These are phyloP conservation scores for Drosophila anomelani DNA, from an alignment of 2,888 invertebrate genomes.

Conservation along the genomic window DNA sequence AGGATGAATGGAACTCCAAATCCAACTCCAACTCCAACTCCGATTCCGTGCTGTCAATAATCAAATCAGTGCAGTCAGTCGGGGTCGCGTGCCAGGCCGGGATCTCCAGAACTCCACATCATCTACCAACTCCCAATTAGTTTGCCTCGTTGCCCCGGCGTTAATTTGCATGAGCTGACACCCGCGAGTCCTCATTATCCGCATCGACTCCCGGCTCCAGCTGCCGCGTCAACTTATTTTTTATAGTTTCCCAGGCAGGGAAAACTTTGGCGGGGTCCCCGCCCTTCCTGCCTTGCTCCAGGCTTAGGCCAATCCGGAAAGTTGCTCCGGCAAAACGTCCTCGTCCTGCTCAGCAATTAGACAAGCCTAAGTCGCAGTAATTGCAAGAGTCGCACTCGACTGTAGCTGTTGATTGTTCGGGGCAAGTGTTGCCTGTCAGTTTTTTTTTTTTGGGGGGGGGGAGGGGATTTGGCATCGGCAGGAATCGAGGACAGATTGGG, in stretches of 20 bases:
- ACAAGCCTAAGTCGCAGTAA: conserved; percentile 73
- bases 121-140: conserved; percentile 32
- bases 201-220: conserved; percentile 38
- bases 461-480: conserved; percentile 5
- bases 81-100: conserved; percentile 57
- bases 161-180: conserved; percentile 69
- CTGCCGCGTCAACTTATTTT: conserved; percentile 32
- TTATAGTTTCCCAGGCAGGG: conserved; percentile 35
- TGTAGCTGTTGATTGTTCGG: conserved; percentile 61
- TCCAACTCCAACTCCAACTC: not conserved
- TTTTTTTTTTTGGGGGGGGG: not conserved
- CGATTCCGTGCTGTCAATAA: conserved; percentile 43
- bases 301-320: conserved; percentile 29
- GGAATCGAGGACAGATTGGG: not conserved
- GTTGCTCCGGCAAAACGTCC: conserved; percentile 11
- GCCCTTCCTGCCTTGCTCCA: not conserved
- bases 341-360: conserved; percentile 62
- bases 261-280: conserved; percentile 19
- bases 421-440: conserved; percentile 34
- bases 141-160: conserved; percentile 57
- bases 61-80: conserved; percentile 61
- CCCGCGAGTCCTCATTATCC: conserved; percentile 61
- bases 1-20: conserved; percentile 31
- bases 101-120: not conserved
- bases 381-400: conserved; percentile 64